A percentile compares a stretch with the other conserved stretches of the same genome.
These are phyloP conservation scores for Dasyornis broadbenti DNA, from an alignment of 2,113 vertebrate species.

Conservation along the genomic window DNA sequence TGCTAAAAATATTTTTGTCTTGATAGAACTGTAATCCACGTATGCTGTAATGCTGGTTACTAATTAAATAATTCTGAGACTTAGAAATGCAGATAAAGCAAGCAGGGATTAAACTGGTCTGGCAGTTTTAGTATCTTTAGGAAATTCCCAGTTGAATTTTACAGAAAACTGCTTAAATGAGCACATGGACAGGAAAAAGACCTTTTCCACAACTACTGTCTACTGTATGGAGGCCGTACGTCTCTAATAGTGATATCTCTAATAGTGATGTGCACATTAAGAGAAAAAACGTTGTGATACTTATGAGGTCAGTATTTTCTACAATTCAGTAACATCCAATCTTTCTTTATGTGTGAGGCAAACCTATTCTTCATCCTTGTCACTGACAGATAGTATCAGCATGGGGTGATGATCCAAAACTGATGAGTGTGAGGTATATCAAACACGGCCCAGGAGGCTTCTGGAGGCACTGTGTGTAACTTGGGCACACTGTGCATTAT, in stretches of 20 bases:
- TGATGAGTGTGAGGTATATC: background rate
- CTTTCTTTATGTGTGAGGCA: background rate
- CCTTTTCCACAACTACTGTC: background rate
- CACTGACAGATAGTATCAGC: background rate
- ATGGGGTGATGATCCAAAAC: background rate
- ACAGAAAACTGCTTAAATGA: conserved; percentile 36
- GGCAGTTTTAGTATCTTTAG: conserved; percentile 53
- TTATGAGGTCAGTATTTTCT: background rate
- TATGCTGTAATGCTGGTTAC: conserved; percentile 21
- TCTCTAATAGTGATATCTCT: background rate
- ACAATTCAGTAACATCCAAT: background rate
- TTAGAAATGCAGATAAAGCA: conserved; percentile 39
- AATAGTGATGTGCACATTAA: background rate
- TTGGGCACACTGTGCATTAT: background rate
- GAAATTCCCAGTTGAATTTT: conserved; percentile 54
- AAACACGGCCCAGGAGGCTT: background rate
- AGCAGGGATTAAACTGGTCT: conserved; percentile 60
- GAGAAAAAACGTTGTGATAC: background rate
- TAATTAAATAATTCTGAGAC: conserved; percentile 58
- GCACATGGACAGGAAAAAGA: background rate
- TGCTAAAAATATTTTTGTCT: background rate
- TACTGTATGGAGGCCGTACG: background rate
- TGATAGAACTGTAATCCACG: conserved; percentile 29
- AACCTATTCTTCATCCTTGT: background rate
- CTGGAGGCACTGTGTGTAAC: background rate